Evolutionary conservation across 2,888 invertebrate genomes (phyloP).

Genomic region (Aspidiotus rigidus): DNA sequence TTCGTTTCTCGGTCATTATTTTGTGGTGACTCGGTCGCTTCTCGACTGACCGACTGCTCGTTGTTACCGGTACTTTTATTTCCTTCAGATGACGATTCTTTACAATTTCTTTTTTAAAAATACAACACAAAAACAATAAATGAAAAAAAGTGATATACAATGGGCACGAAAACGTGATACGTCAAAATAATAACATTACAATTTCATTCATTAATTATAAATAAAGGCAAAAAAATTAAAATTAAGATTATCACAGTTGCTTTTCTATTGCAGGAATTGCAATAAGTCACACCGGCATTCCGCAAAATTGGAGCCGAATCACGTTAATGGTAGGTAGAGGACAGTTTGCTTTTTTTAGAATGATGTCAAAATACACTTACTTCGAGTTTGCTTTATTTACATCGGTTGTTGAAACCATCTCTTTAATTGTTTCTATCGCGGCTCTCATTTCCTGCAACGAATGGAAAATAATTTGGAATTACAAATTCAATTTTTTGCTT

Average conservation of each 20-base stretch:
- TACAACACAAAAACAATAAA: conserved; percentile 9
- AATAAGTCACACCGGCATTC: background rate
- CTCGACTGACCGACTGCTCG: background rate
- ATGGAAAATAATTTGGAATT: background rate
- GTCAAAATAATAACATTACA: background rate
- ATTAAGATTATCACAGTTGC: background rate
- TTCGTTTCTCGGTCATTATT: background rate
- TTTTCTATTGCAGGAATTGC: background rate
- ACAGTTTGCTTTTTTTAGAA: background rate
- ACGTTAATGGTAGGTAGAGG: background rate
- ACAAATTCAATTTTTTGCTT: too few relatives aligned
- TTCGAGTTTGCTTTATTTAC: conserved; percentile 7
- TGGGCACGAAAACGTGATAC: background rate
- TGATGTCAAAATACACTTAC: conserved; percentile 5
- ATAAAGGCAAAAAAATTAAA: background rate
- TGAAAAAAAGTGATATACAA: conserved; percentile 7
- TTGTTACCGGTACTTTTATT: background rate
- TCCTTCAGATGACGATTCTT: conserved; percentile 16
- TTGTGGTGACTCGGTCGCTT: background rate
- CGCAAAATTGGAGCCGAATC: background rate
- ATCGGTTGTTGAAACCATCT: background rate
- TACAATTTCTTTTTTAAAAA: conserved; percentile 15
- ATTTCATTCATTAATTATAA: too few relatives aligned
- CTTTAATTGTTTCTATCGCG: conserved; percentile 13
- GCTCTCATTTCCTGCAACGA: conserved; percentile 24